Base-by-base conservation (phyloP, 2,888 invertebrate genomes). In the Caenorhabditis sp. region DNA sequence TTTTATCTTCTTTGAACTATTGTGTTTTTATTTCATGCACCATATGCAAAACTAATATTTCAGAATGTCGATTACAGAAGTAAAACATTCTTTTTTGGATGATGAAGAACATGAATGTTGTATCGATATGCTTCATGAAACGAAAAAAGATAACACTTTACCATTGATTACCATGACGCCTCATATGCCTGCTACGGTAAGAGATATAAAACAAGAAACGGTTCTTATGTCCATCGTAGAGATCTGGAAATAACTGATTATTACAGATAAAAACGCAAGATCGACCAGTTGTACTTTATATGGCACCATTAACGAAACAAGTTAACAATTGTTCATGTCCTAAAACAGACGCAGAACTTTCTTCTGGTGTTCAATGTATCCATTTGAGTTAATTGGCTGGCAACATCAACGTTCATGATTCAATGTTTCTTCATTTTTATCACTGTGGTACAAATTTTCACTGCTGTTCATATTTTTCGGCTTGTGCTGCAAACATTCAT, bases 251-350 rank as follows among this genome's bases (percentile, higher is more conserved):
- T 17, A 17, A 27, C 17, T 55, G 5, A 14, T 27, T 26, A 50
- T 62, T 76, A 49, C 64, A 78, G 78, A 78, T 78, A n/a, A 76
- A 76, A 60, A 78, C 74, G 3, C 72, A 68, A 59, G 78, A 78
- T 55, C 76, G 78, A 26, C 78, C 78, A 14, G 78, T 78, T 26
- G 71, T 78, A 31, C 66, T 78, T 3, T 76, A 73, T 57, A 76
- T 78, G 76, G 78, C 78, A 3, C 78, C 78, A 26, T 66, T 78
- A 4, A 68, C 73, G 50, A 76, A 70, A 27, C 75, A 70, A 57
- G 68, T 64, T 14, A 68, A 57, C 50, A 64, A 65, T 65, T 68
- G 55, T 66, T 58, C 26, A 37, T 57, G 23, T 62, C 62, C 37
- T 51, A 65, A 65, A 65, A 55, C 65, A 19, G 68, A 73, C 19